These are phyloP conservation scores for Xylophagus ater DNA, from an alignment of 2,888 invertebrate species.

Conservation along the genomic window DNA sequence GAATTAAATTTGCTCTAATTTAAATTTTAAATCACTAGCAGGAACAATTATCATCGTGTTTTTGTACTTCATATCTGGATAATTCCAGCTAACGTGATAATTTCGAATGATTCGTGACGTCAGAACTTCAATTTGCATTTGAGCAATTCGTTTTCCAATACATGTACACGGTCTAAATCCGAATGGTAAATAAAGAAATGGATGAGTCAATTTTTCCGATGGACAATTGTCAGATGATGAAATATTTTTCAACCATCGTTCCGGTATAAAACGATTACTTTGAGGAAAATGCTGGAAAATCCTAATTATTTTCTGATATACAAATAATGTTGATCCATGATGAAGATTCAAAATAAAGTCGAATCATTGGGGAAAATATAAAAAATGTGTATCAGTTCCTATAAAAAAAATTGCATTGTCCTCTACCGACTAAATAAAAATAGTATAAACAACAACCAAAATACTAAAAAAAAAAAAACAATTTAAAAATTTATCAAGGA, in stretches of 20 bases:
- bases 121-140: constrained; percentile 54
- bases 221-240: constrained; percentile 10
- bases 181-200: constrained; percentile 46
- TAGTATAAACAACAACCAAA: no score
- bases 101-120: constrained; percentile 35
- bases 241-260: constrained; percentile 47
- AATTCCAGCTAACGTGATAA: constrained; percentile 29
- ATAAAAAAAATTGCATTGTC: no score
- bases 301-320: no score
- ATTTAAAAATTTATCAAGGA: no score
- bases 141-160: constrained; percentile 62
- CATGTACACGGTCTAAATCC: constrained; percentile 61
- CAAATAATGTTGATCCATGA: no score
- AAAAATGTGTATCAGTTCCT: no score
- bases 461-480: no score
- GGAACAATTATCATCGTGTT: constrained; percentile 1
- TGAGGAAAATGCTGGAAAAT: constrained; percentile 52
- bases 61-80: constrained; percentile 11
- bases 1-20: no score
- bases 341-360: no score
- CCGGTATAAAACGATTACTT: constrained; percentile 53
- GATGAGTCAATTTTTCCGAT: constrained; percentile 18
- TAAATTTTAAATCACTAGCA: constrained; percentile 3
- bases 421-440: no score
- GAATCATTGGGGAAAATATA: no score